Percentiles rank a stretch among this genome's conserved stretches.
phyloP scores from a whole-genome alignment of 2,113 vertebrate genomes.

The Barbus barbus region DNA sequence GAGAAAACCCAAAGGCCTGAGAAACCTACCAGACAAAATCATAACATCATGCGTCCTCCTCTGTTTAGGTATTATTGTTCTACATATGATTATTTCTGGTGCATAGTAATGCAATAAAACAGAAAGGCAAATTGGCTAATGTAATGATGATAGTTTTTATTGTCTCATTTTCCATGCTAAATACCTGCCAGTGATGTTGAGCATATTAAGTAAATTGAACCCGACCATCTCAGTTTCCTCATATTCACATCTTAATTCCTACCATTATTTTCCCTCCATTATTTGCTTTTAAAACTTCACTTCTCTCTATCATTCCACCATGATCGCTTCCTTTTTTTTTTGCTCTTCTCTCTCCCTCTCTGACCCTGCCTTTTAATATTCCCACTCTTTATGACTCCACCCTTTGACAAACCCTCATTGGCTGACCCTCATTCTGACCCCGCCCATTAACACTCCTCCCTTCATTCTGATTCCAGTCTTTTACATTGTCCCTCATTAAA shows the following conservation, averaged over 20 bases:
- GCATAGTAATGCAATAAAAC: conserved; percentile 24
- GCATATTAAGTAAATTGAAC: conserved; percentile 15
- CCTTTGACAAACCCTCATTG: not conserved
- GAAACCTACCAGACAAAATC: conserved; percentile 24
- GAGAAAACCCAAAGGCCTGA: not conserved
- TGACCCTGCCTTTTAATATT: no score
- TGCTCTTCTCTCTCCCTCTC: not conserved
- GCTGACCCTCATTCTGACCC: not conserved
- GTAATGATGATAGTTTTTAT: not conserved
- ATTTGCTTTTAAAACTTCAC: not conserved
- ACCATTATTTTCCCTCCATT: not conserved
- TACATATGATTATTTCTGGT: conserved; percentile 3
- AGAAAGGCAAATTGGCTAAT: not conserved
- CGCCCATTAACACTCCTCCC: not conserved
- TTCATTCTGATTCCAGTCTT: not conserved
- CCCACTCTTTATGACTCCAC: no score
- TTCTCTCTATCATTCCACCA: not conserved
- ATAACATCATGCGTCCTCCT: not conserved
- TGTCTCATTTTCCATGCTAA: not conserved
- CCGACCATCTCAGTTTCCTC: not conserved
- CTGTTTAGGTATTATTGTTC: not conserved
- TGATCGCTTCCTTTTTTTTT: not conserved
- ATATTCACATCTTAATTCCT: not conserved
- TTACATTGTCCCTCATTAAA: not conserved
- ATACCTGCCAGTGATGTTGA: not conserved